Base-by-base conservation (phyloP, 2,113 vertebrate species). In the Ameiurus melas region DNA sequence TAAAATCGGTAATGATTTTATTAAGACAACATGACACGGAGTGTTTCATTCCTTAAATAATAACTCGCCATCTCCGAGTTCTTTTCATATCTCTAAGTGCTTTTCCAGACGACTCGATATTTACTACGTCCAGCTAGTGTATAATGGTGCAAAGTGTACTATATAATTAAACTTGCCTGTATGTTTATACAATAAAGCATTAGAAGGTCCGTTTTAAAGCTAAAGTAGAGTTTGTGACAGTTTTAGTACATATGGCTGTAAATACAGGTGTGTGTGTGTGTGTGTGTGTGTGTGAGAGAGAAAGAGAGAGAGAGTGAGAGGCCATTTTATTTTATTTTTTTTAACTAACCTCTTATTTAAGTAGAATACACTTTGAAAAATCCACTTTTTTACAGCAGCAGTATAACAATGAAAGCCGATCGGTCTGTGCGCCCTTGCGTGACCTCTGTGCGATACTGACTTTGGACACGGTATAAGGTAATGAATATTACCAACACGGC, bases 401-500 rank as follows among this genome's bases (percentile, higher is more conserved):
- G 51, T 68, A 43, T 43, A 84, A 9, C 25, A 66, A 12, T 20
- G 47, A 58, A 82, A 30, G 82, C 39, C 14, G 27, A 22, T 51
- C 12, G 8, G 30, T 55, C 51, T 22, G 22, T 10, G 47, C 71
- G 84, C n/a, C 87, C 87, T 90, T 87, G 85, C 51, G 85, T 85
- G 82, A 86, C 85, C 85, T 84, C 79, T 17, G 66, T 51, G 30
- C 83, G 51, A 57, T 55, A 20, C 62, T 22, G 30, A 88, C 87
- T 86, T 80, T 55, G 70, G 17, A 85, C 83, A 81, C 71, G 30
- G n/a, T 43, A n/a, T 43, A 33, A 55, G 57, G 10, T 77, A 86
- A 83, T 71, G 80, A 82, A 89, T 87, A 87, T 85, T 89, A 62
- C 70, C 68, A 77, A 51, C 62, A 73, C 79, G 70, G 79, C 84